phyloP scores from a whole-genome alignment of 2,797 vertebrate genomes.

The Masticophis lateralis region DNA sequence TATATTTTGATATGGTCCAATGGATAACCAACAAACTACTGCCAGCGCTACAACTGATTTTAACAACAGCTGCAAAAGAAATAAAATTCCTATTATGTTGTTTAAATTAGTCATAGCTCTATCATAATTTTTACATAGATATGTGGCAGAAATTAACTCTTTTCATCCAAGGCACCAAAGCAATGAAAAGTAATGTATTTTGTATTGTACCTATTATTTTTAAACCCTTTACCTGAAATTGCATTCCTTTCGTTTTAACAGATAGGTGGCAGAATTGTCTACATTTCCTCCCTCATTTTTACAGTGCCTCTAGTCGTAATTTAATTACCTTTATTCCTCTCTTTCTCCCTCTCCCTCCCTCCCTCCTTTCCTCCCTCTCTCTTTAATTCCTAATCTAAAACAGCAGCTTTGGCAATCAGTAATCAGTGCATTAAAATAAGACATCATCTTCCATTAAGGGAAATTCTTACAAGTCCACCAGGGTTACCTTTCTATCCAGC shows the following conservation, averaged over 20 bases:
- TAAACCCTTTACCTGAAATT: slow-evolving; percentile 16
- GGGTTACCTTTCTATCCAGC: slow-evolving; percentile 28
- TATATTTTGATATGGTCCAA: background rate
- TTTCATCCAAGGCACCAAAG: background rate
- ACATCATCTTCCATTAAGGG: slow-evolving; percentile 29
- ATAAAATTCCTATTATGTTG: background rate
- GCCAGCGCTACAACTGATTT: background rate
- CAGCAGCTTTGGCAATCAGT: slow-evolving; percentile 40
- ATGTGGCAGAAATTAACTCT: background rate
- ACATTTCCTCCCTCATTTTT: slow-evolving; percentile 37
- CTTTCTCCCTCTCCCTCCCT: background rate
- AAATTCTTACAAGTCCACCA: slow-evolving; percentile 43
- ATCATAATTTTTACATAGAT: background rate
- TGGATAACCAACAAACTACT: background rate
- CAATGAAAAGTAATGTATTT: slow-evolving; percentile 16
- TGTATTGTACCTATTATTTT: slow-evolving; percentile 7
- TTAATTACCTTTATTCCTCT: slow-evolving; percentile 49
- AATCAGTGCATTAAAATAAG: slow-evolving; percentile 42
- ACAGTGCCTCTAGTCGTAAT: slow-evolving; percentile 41
- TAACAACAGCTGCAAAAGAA: background rate
- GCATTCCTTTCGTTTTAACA: slow-evolving; percentile 30
- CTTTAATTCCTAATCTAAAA: slow-evolving; percentile 35
- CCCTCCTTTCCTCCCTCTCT: background rate
- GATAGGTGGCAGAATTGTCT: slow-evolving; percentile 34
- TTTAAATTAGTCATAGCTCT: background rate